These are phyloP conservation scores for Cyrtorhinus lividipennis DNA, from an alignment of 1,140 invertebrate species.

Conservation along the genomic window DNA sequence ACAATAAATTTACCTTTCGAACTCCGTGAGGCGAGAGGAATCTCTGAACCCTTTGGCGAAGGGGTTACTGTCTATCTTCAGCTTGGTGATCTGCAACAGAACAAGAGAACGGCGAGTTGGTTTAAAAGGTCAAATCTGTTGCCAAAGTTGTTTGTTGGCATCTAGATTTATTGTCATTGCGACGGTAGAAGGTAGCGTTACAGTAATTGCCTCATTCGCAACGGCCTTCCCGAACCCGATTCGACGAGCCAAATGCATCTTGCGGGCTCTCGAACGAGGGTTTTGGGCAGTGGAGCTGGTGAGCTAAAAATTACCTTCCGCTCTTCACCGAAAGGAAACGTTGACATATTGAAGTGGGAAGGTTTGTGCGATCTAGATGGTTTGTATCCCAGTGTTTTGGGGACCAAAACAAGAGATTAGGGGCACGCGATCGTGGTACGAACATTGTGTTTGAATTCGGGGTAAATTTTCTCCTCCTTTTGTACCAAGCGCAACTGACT, in stretches of 20 bases:
- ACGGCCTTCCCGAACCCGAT: neutral
- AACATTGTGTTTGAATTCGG: too few relatives aligned
- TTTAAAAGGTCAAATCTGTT: conserved; percentile 1
- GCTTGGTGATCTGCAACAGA: conserved; percentile 44
- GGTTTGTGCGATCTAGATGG: too few relatives aligned
- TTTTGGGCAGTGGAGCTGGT: too few relatives aligned
- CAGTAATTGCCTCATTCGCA: conserved; percentile 7
- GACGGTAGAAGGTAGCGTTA: neutral
- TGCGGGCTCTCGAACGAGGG: too few relatives aligned
- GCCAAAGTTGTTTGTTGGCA: conserved; percentile 3
- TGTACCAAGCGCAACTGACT: too few relatives aligned
- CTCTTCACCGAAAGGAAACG: too few relatives aligned
- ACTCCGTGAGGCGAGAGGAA: conserved; percentile 63
- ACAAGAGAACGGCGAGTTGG: neutral
- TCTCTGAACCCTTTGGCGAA: conserved; percentile 74
- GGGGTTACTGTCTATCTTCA: conserved; percentile 76
- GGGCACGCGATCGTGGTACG: too few relatives aligned
- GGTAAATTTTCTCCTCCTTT: too few relatives aligned
- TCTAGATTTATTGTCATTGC: conserved; percentile 7
- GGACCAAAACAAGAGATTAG: too few relatives aligned
- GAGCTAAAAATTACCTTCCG: neutral
- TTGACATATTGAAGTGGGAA: too few relatives aligned
- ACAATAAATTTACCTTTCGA: conserved; percentile 51
- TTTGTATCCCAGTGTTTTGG: too few relatives aligned
- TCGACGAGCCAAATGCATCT: neutral